Evolutionary conservation across 2,113 vertebrate species (phyloP), one percentile per base, ranked within the genome.

Genomic region (Kobus ellipsiprymnus): DNA sequence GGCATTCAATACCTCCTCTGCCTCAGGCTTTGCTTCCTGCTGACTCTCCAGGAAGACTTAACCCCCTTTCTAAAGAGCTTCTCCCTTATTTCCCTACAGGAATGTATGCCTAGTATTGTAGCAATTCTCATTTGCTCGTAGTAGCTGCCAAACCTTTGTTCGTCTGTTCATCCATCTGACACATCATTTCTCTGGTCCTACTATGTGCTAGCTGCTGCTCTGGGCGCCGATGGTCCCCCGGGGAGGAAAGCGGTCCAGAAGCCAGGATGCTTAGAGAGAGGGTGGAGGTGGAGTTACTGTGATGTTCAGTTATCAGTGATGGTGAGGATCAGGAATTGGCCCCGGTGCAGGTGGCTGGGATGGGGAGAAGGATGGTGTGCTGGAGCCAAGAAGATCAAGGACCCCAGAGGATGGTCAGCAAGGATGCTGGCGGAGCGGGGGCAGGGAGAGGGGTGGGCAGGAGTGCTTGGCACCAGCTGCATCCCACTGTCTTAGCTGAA

Each of bases 221-320:
- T 30, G 29, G 46, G 50, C 4, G 25, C 21, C 0, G 1, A 13
- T 29, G 27, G 9, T 52, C 46, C 44, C 1, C n/a, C 55, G 33
- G 50, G 3, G 13, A 40, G 52, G 50, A 6, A 36, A 16, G 27
- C 0, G 23, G 30, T 30, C 33, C 25, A 50, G 74, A 19, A 50
- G 44, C 30, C 46, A 50, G 48, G 19, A 17, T 82, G 33, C 2
- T 27, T 9, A 71, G 67, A 16, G 52, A 15, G 27, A 78, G 15
- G 14, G 16, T 50, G 17, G 80, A 23, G 50, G 27, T 27, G 80
- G 27, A n/a, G 67, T 44, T 9, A 7, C 2, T 52, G 81, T 23
- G 9, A 64, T 60, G 21, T 54, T 29, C 59, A 67, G 78, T 16
- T 54, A 16, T 2, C 13, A 17, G 59, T 5, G 3, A 33, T 25